phyloP scores from a whole-genome alignment of 2,797 vertebrate species.

The Phrynocephalus forsythii region DNA sequence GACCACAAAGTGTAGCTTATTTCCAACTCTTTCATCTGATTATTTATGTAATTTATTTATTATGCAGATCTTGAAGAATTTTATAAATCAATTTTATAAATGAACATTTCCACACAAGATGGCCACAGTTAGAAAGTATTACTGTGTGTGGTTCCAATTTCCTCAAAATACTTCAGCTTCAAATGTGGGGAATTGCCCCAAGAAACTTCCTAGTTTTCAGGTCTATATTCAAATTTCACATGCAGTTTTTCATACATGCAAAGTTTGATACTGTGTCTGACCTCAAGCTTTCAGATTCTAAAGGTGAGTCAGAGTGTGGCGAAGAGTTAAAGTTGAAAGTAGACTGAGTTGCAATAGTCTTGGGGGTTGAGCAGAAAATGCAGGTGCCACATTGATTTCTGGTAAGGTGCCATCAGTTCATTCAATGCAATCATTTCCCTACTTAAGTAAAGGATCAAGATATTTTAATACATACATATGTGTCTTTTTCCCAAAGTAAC shows the following conservation, averaged over 20 bases:
- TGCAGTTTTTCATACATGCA: background rate
- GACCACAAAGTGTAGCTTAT: slow-evolving; percentile 24
- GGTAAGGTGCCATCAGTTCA: background rate
- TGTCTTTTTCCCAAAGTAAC: background rate
- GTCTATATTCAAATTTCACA: background rate
- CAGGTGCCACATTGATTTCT: background rate
- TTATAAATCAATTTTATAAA: slow-evolving; percentile 11
- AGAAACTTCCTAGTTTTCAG: background rate
- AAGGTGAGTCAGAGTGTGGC: too few relatives aligned
- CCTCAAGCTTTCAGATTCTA: too few relatives aligned
- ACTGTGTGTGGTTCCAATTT: slow-evolving; percentile 58
- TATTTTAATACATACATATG: background rate
- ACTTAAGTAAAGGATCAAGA: background rate
- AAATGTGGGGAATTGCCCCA: background rate
- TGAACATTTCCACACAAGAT: slow-evolving; percentile 71
- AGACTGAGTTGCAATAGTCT: too few relatives aligned
- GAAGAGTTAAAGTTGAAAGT: too few relatives aligned
- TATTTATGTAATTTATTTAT: background rate
- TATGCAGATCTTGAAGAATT: background rate
- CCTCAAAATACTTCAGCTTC: slow-evolving; percentile 30
- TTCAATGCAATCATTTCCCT: background rate
- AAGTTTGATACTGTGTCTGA: background rate
- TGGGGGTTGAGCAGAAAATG: slow-evolving; percentile 14
- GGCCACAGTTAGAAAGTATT: slow-evolving; percentile 67
- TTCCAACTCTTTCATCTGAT: background rate